phyloP scores from a whole-genome alignment of 2,113 vertebrate species.

The Plecturocebus donacophilus region DNA sequence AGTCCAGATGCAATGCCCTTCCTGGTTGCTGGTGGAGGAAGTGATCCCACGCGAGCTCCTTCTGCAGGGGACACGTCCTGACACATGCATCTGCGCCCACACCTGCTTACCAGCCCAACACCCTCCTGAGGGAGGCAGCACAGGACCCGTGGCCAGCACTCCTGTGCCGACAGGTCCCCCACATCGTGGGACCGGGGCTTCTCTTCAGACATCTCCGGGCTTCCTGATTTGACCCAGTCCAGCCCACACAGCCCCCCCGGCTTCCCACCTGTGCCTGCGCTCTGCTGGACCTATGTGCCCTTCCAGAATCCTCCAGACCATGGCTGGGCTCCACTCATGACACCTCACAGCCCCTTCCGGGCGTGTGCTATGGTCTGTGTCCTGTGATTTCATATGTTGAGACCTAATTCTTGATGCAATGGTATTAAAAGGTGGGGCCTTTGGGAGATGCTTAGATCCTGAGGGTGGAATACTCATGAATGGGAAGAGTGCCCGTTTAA shows the following conservation, averaged over 20 bases:
- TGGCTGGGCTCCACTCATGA: rapidly evolving
- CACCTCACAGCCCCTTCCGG: rapidly evolving
- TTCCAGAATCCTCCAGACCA: neutral
- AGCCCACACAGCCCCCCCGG: rapidly evolving
- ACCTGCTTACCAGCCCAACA: too few relatives aligned
- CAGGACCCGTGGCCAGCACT: rapidly evolving
- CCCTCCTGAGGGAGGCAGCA: neutral
- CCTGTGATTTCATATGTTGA: neutral
- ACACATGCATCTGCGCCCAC: rapidly evolving
- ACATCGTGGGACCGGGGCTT: neutral
- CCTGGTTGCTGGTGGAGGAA: rapidly evolving
- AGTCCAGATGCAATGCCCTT: rapidly evolving
- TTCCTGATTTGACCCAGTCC: neutral
- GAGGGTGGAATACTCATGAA: too few relatives aligned
- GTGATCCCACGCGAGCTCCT: rapidly evolving
- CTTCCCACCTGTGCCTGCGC: rapidly evolving
- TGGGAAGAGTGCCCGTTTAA: too few relatives aligned
- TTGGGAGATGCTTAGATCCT: neutral
- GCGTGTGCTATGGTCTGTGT: rapidly evolving
- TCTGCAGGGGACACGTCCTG: rapidly evolving
- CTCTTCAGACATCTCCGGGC: rapidly evolving
- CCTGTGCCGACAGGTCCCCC: neutral
- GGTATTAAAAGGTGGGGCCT: neutral
- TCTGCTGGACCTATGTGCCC: rapidly evolving
- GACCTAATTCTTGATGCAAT: neutral